These are phyloP conservation scores for Chinchilla lanigera DNA, from an alignment of 2,113 vertebrate species.

Conservation along the genomic window DNA sequence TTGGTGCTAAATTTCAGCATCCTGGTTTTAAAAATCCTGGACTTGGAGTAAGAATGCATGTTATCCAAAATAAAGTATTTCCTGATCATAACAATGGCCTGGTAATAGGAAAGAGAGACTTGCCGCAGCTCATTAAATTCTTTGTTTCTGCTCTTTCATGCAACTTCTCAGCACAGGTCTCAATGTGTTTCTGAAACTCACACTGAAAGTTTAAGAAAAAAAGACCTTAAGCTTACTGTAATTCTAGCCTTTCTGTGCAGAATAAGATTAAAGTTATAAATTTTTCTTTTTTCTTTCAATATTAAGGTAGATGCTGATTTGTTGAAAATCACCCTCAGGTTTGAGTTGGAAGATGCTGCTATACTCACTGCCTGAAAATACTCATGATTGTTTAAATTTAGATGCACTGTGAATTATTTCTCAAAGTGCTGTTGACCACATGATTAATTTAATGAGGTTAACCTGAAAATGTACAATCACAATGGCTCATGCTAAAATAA, in stretches of 20 bases:
- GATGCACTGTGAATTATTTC: not conserved
- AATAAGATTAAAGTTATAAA: not conserved
- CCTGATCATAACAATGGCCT: conserved; percentile 31
- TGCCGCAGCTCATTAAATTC: not conserved
- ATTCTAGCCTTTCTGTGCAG: not conserved
- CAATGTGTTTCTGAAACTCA: not conserved
- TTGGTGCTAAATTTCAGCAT: conserved; percentile 20
- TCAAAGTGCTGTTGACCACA: not conserved
- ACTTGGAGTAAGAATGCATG: not conserved
- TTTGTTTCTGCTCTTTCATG: not conserved
- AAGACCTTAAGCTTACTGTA: not conserved
- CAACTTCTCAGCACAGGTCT: not conserved
- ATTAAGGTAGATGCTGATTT: not conserved
- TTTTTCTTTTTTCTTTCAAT: not conserved
- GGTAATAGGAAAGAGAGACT: not conserved
- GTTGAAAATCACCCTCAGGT: conserved; percentile 32
- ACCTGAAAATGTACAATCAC: not conserved
- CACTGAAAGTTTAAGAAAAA: conserved; percentile 26
- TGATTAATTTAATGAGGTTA: conserved; percentile 29
- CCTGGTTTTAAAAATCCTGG: not conserved
- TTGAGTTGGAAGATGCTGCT: not conserved
- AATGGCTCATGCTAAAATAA: not conserved
- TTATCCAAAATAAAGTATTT: conserved; percentile 55
- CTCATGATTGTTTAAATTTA: conserved; percentile 3
- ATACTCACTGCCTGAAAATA: not conserved